A percentile compares a stretch with the other conserved stretches of the same genome.
Evolutionary conservation across 2,113 vertebrate species (phyloP).

Genomic region (Cryptomyrus ogoouensis): DNA sequence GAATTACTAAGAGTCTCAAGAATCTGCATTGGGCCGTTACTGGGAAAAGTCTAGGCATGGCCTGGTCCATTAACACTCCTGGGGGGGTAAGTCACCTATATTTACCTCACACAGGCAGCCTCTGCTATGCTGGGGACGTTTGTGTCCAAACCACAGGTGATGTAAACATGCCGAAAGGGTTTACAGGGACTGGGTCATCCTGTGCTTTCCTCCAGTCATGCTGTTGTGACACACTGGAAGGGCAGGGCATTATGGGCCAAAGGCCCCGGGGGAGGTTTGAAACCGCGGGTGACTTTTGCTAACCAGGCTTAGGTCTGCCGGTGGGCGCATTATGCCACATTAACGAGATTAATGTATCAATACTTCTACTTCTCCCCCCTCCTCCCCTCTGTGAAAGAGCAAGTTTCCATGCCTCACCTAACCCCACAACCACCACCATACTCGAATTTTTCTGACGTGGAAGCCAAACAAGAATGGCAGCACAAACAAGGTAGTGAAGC

Average conservation of each 20-base stretch:
- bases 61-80: neutral
- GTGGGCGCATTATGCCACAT: neutral
- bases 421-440: neutral
- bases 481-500: neutral
- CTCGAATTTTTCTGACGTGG: neutral
- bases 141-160: neutral
- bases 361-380: neutral
- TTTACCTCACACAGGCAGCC: neutral
- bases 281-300: neutral
- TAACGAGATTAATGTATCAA: neutral
- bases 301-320: neutral
- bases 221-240: neutral
- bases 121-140: neutral
- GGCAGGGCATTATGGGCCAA: neutral
- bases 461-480: neutral
- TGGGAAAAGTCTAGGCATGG: neutral
- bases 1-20: neutral
- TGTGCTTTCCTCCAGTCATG: neutral
- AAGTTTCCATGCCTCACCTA: neutral
- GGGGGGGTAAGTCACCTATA: neutral
- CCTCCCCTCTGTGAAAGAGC: neutral
- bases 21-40: neutral
- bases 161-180: neutral
- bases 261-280: neutral
- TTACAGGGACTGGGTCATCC: neutral